Evolutionary conservation across 2,113 vertebrate species (phyloP), one percentile per base, ranked within the genome.

Genomic region (Hypomesus transpacificus): DNA sequence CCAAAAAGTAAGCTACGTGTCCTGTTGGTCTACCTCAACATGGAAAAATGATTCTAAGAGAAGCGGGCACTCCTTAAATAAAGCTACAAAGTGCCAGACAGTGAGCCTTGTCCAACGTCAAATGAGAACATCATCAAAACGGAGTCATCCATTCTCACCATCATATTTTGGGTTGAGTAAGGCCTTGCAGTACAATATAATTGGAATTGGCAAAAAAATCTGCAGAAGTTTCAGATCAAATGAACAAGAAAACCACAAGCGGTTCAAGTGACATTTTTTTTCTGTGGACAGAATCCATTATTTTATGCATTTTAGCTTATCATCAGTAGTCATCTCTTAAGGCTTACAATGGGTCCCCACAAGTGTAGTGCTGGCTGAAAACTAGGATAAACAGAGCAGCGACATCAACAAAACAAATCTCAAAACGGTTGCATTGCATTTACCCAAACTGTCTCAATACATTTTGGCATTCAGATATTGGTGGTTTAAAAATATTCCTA

Each of bases 121-220:
- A 89, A 91, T 86, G 90, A 93, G 90, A 91, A 89, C 85, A 78
- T 91, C 89, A 26, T 91, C 85, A 74, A 64, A 65, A 73, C 52
- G 1, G 77, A 90, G 80, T 91, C 89, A 89, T 84, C 57, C 75
- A 85, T 90, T 91, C 91, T 89, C 90, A 91, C 83, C 81, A 79
- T 92, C 88, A 91, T 89, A 68, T 89, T 73, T 86, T 78, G 76
- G 84, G 70, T 77, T 46, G 57, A 74, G 24, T 76, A 84, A 89
- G 87, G 85, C 85, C 76, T 73, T 80, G 60, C 80, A 68, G 11
- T 78, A 73, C 66, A 78, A 80, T 83, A 63, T 62, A 72, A 82
- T 50, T 50, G 68, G 26, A 77, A 82, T n/a, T 14, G 77, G 73
- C 72, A 70, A 52, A 65, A 83, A 80, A 77, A 63, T 85, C 69